phyloP scores from a whole-genome alignment of 2,888 invertebrate genomes.

The Yponomeuta evonymella region DNA sequence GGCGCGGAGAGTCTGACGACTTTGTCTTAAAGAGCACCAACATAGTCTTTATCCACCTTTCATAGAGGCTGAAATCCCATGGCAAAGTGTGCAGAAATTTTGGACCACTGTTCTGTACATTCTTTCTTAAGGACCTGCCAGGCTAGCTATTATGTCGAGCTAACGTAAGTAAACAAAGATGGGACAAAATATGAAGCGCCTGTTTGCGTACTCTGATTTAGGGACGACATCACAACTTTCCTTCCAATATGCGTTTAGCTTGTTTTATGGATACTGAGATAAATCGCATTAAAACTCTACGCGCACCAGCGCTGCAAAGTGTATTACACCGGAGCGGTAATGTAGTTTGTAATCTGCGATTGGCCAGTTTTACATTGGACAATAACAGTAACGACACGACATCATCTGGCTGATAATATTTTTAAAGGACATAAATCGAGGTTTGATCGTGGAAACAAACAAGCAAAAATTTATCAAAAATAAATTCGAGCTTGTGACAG shows the following conservation, averaged over 20 bases:
- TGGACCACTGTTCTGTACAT: too few relatives aligned
- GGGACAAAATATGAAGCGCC: not conserved
- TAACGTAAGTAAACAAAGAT: constrained; percentile 1
- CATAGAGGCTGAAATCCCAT: not conserved
- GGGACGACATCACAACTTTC: not conserved
- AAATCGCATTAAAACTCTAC: not conserved
- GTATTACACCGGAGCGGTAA: not conserved
- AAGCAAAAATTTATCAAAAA: too few relatives aligned
- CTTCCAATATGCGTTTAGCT: not conserved
- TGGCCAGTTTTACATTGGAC: too few relatives aligned
- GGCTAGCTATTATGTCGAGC: not conserved
- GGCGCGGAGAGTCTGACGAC: constrained; percentile 25
- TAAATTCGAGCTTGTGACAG: too few relatives aligned
- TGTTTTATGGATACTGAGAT: not conserved
- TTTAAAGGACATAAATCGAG: too few relatives aligned
- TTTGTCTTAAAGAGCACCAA: not conserved
- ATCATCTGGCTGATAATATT: too few relatives aligned
- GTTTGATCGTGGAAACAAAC: too few relatives aligned
- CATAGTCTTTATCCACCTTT: not conserved
- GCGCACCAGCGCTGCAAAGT: not conserved
- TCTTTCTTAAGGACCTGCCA: not conserved
- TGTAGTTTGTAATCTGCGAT: too few relatives aligned
- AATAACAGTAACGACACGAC: too few relatives aligned
- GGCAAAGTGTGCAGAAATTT: not conserved
- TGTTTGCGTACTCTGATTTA: not conserved